phyloP scores from a whole-genome alignment of 2,113 vertebrate species.

The Glareola pratincola region DNA sequence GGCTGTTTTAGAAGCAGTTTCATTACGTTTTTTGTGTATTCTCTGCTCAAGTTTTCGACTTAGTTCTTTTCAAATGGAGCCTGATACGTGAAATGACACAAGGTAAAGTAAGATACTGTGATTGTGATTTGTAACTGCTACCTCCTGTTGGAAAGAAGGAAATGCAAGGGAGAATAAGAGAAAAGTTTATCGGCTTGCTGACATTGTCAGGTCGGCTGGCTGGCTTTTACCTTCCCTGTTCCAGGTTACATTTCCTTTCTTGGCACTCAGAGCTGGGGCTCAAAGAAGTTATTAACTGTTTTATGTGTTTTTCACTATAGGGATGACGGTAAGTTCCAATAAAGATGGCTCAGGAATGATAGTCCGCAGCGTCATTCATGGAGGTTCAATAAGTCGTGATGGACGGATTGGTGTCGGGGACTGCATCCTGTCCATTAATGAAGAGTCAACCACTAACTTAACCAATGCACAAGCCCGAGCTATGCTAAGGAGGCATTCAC shows the following conservation, averaged over 20 bases:
- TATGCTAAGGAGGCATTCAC: conserved; percentile 91
- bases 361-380: conserved; percentile 92
- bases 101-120: neutral
- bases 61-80: neutral
- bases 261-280: neutral
- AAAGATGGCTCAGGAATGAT: conserved; percentile 92
- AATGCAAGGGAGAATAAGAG: neutral
- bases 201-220: rapidly evolving
- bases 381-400: conserved; percentile 92
- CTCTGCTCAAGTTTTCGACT: neutral
- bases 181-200: neutral
- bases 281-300: neutral
- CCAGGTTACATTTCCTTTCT: neutral
- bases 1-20: neutral
- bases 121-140: neutral
- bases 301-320: conserved; percentile 58
- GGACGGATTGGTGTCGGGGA: conserved; percentile 90
- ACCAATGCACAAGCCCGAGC: conserved; percentile 91
- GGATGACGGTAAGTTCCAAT: conserved; percentile 93
- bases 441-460: conserved; percentile 85
- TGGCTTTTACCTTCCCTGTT: neutral
- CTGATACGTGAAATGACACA: neutral
- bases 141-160: neutral
- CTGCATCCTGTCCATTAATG: conserved; percentile 91
- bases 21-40: neutral